These are phyloP conservation scores for Diceros bicornis DNA, from an alignment of 2,797 vertebrate genomes.

Conservation along the genomic window DNA sequence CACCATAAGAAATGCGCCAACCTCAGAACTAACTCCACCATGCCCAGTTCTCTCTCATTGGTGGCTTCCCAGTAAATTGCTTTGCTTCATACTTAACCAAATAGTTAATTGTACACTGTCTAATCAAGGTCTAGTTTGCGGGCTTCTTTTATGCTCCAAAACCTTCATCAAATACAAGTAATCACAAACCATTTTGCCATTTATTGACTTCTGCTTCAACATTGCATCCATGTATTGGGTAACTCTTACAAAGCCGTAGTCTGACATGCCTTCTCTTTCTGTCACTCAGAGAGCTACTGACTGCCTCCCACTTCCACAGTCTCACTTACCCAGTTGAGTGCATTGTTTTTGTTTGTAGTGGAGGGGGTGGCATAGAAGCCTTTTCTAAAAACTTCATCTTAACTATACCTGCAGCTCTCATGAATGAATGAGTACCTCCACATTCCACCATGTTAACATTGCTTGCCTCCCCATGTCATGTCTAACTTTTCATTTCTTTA, in stretches of 20 bases:
- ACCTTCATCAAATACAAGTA: not conserved
- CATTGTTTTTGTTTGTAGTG: not conserved
- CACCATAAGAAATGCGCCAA: not conserved
- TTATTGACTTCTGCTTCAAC: not conserved
- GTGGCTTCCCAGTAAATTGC: not conserved
- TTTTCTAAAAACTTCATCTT: not conserved
- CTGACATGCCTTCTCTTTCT: not conserved
- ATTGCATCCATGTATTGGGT: not conserved
- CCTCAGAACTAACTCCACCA: not conserved
- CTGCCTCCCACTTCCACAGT: not conserved
- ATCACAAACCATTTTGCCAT: not conserved
- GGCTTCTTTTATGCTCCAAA: not conserved
- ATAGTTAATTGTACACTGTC: not conserved
- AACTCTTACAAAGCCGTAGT: not conserved
- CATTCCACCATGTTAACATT: not conserved
- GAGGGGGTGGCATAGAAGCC: not conserved
- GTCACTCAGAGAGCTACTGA: not conserved
- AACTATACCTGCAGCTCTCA: not conserved
- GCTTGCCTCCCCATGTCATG: not conserved
- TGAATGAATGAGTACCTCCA: no score
- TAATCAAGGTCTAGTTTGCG: not conserved
- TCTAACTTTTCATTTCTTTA: slow-evolving; percentile 1
- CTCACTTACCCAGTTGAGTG: not conserved
- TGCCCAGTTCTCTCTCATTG: not conserved
- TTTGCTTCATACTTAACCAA: not conserved